These are phyloP conservation scores for Deroptyus accipitrinus DNA, from an alignment of 2,113 vertebrate species.

Conservation along the genomic window DNA sequence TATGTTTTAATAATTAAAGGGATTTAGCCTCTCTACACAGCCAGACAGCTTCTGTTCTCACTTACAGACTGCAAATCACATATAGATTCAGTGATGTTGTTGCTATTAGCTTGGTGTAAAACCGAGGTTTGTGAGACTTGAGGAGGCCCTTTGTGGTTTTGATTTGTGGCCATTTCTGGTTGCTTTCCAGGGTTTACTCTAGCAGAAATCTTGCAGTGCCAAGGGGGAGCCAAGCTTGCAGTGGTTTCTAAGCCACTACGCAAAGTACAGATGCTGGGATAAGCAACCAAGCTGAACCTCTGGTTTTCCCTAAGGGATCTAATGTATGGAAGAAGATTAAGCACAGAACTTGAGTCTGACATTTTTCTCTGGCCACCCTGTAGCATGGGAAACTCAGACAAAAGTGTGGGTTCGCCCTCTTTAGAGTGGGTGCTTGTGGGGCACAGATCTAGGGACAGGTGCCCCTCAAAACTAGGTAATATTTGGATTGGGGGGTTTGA, in stretches of 20 bases:
- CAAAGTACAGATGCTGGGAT: not conserved
- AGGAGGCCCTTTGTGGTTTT: slow-evolving; percentile 1
- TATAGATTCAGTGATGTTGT: not conserved
- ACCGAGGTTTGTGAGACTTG: not conserved
- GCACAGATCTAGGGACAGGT: not conserved
- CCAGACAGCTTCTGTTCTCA: slow-evolving; percentile 51
- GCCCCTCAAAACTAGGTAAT: not conserved
- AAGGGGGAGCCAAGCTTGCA: not conserved
- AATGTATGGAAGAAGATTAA: not conserved
- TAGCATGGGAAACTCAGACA: not conserved
- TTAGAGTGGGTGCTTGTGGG: rapidly evolving
- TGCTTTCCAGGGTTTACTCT: slow-evolving; percentile 3
- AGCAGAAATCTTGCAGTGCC: slow-evolving; percentile 8
- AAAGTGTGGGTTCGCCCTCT: not conserved
- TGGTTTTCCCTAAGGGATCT: not conserved
- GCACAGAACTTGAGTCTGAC: not conserved
- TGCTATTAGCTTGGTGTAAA: not conserved
- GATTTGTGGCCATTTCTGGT: slow-evolving; percentile 26
- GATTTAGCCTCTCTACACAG: slow-evolving; percentile 34
- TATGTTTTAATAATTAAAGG: slow-evolving; percentile 66
- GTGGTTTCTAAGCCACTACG: not conserved
- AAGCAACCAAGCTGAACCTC: not conserved
- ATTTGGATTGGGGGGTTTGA: not conserved
- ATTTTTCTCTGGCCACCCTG: not conserved
- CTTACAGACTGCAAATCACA: slow-evolving; percentile 51